A percentile compares a stretch with the other conserved stretches of the same genome.
Conservation (phyloP, 1,140 invertebrate species). For the Protaetia brevitarsis region DNA sequence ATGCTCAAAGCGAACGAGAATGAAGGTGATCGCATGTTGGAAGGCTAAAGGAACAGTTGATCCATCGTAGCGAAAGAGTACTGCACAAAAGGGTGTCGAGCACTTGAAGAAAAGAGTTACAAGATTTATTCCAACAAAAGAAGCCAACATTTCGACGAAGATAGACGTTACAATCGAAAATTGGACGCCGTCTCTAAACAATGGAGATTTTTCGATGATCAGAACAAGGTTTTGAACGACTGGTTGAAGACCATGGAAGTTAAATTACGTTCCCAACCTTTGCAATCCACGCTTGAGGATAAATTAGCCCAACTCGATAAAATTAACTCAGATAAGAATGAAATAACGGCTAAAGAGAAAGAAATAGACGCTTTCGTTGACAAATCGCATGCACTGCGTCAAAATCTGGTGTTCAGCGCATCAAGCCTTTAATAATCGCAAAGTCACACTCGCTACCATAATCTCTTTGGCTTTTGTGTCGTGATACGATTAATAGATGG, state of each 20-base stretch:
- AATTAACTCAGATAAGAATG: constrained; percentile 71
- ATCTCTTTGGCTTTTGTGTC: constrained; percentile 75
- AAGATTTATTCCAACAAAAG: constrained; percentile 63
- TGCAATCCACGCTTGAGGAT: constrained; percentile 76
- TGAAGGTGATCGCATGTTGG: constrained; percentile 69
- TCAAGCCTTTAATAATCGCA: constrained; percentile 87
- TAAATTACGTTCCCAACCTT: constrained; percentile 78
- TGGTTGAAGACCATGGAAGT: constrained; percentile 85
- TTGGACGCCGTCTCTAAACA: constrained; percentile 71
- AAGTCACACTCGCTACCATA: constrained; percentile 85
- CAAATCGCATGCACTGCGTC: constrained; percentile 80
- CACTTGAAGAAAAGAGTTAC: constrained; percentile 71
- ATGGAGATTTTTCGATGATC: constrained; percentile 85
- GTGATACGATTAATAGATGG: constrained; percentile 86
- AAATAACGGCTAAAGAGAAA: constrained; percentile 72
- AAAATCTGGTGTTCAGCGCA: constrained; percentile 76
- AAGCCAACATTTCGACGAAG: constrained; percentile 63
- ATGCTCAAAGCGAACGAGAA: constrained; percentile 68
- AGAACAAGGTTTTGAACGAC: constrained; percentile 72
- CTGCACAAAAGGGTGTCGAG: constrained; percentile 73
- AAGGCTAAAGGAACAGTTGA: constrained; percentile 66
- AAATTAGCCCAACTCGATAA: constrained; percentile 74
- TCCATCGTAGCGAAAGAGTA: constrained; percentile 73
- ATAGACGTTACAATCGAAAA: constrained; percentile 64
- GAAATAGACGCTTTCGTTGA: constrained; percentile 87